These are phyloP conservation scores for Dryobota labecula DNA, from an alignment of 2,888 invertebrate species.

Conservation along the genomic window DNA sequence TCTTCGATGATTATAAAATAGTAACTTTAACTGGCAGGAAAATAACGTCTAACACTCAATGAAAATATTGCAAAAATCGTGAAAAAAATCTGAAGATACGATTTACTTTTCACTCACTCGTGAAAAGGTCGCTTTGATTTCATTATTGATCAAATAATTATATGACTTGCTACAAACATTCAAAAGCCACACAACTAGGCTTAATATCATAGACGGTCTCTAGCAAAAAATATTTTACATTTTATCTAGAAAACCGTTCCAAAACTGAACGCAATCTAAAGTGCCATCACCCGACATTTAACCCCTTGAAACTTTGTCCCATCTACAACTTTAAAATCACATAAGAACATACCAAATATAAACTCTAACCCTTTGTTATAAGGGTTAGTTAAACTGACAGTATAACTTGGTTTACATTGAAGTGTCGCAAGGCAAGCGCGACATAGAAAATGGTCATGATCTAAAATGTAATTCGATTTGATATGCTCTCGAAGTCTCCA, in stretches of 20 bases:
- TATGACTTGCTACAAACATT: neutral
- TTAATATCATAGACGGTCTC: neutral
- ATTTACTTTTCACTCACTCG: neutral
- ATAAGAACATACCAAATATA: neutral
- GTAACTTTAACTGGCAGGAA: neutral
- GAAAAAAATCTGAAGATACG: neutral
- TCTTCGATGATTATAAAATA: neutral
- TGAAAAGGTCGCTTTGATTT: neutral
- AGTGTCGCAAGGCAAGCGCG: slow-evolving; percentile 20
- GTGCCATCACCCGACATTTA: slow-evolving; percentile 62
- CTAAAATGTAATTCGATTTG: slow-evolving; percentile 53
- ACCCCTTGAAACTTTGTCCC: slow-evolving; percentile 49
- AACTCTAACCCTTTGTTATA: slow-evolving; percentile 29
- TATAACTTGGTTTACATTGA: slow-evolving; percentile 2
- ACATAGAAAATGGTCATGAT: slow-evolving; percentile 49
- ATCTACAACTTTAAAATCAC: slow-evolving; percentile 7
- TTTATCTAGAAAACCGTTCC: slow-evolving; percentile 46
- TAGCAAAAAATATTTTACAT: slow-evolving; percentile 33
- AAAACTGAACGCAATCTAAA: slow-evolving; percentile 50
- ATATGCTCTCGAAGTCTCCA: slow-evolving; percentile 53
- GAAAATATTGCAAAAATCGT: neutral
- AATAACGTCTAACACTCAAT: neutral
- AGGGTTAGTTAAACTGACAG: neutral
- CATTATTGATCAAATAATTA: neutral
- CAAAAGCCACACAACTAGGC: slow-evolving; percentile 3